Percentiles rank a stretch among this genome's conserved stretches.
phyloP scores from a whole-genome alignment of 2,797 vertebrate genomes.

The Erethizon dorsatum region DNA sequence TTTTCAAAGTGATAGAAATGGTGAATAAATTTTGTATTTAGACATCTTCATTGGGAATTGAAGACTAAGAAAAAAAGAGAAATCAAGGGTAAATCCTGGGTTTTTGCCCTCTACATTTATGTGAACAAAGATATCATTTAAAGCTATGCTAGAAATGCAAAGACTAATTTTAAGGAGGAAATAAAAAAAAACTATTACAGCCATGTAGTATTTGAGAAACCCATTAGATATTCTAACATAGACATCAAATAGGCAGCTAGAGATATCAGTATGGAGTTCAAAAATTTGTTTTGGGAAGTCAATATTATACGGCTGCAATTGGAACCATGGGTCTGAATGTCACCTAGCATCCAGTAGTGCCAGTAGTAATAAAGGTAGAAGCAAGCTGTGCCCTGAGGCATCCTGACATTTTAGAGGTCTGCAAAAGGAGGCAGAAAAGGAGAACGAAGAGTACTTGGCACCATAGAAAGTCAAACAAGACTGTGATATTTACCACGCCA shows the following conservation, averaged over 20 bases:
- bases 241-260: neutral
- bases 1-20: neutral
- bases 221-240: neutral
- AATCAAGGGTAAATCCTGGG: neutral
- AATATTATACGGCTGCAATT: neutral
- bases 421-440: neutral
- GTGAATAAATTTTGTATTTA: neutral
- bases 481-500: neutral
- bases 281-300: conserved; percentile 1
- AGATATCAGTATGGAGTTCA: neutral
- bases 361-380: neutral
- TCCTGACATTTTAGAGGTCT: neutral
- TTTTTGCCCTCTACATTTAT: neutral
- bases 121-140: neutral
- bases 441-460: neutral
- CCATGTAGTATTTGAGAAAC: neutral
- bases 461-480: neutral
- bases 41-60: neutral
- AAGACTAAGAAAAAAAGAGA: neutral
- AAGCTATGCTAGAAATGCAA: rapidly evolving
- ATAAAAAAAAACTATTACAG: neutral
- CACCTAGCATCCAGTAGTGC: neutral
- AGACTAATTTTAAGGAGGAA: neutral
- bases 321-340: neutral
- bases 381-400: neutral